phyloP scores from a whole-genome alignment of 1,140 invertebrate genomes.

The Sinella curviseta region DNA sequence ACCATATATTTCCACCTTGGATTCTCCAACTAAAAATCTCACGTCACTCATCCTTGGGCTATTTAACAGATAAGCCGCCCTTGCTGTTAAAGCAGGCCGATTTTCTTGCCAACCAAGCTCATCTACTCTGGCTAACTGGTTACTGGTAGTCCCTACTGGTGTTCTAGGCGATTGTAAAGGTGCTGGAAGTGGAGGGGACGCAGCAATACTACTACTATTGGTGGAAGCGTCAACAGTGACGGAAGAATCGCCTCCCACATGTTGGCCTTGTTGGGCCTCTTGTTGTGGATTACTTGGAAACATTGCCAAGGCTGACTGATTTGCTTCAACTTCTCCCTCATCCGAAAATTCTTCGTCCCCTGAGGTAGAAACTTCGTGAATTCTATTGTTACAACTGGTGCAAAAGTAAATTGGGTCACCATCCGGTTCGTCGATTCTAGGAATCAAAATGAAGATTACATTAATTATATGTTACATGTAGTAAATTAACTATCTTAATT shows the following conservation, averaged over 20 bases:
- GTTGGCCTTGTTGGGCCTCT: no score
- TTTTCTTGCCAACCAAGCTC: constrained; percentile 28
- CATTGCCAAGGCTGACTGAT: not conserved
- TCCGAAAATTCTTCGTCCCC: not conserved
- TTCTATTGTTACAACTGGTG: not conserved
- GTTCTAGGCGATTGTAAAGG: not conserved
- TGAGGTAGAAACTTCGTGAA: not conserved
- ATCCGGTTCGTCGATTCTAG: not conserved
- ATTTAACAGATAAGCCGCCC: constrained; percentile 26
- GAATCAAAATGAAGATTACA: no score
- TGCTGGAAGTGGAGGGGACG: not conserved
- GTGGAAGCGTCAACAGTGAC: not conserved
- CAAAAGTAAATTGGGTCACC: not conserved
- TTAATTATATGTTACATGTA: no score
- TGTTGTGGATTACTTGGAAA: no score
- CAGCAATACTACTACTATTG: not conserved
- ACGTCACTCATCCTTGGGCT: constrained; percentile 36
- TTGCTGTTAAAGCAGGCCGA: not conserved
- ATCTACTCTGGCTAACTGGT: not conserved
- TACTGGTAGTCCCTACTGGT: not conserved
- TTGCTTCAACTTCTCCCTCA: not conserved
- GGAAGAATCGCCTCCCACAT: no score
- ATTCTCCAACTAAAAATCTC: constrained; percentile 28
- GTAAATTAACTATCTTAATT: no score
- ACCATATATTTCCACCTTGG: constrained; percentile 30